phyloP scores from a whole-genome alignment of 2,888 invertebrate species.

The Lamproptera curius region DNA sequence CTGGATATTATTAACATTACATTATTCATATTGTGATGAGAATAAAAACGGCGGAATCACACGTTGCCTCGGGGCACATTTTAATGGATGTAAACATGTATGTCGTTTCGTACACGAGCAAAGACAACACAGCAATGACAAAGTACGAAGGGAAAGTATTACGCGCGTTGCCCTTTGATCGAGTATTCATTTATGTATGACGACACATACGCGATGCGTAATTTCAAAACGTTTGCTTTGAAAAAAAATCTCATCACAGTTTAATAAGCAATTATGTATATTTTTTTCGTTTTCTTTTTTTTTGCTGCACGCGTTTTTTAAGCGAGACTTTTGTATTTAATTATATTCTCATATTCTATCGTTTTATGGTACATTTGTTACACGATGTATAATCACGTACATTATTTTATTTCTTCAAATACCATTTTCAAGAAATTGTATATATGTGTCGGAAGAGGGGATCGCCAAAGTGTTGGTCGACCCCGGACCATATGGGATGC shows the following conservation, averaged over 20 bases:
- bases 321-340: too few species aligned
- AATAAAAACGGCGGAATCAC: not conserved
- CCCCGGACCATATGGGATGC: too few species aligned
- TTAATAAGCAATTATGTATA: not conserved
- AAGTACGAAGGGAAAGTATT: not conserved
- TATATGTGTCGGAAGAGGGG: too few species aligned
- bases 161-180: not conserved
- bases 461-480: too few species aligned
- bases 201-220: not conserved
- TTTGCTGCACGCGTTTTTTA: too few species aligned
- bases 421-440: too few species aligned
- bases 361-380: too few species aligned
- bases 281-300: not conserved
- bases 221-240: not conserved
- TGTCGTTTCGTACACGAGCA: not conserved
- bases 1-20: too few species aligned
- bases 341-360: too few species aligned
- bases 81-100: not conserved
- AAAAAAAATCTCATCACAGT: not conserved
- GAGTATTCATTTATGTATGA: slow-evolving; percentile 1
- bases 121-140: not conserved
- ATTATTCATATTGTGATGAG: not conserved
- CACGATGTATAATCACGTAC: too few species aligned
- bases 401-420: too few species aligned
- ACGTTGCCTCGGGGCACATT: not conserved